phyloP scores from a whole-genome alignment of 2,888 invertebrate species.

The Yponomeuta sedellus region DNA sequence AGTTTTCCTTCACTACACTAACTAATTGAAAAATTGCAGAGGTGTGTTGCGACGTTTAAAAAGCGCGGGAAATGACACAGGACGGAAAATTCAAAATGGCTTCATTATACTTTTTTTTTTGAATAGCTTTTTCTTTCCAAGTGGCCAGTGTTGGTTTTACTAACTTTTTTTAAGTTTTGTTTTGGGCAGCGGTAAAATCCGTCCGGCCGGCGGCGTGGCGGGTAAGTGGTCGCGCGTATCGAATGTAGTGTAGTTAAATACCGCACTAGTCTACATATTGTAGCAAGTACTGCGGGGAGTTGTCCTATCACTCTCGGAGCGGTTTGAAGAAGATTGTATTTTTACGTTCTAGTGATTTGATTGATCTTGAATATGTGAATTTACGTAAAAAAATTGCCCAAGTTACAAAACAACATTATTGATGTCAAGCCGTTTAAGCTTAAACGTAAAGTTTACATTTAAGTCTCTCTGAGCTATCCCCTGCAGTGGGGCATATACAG shows the following conservation, averaged over 20 bases:
- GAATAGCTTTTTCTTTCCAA: not conserved
- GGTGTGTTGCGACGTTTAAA: slow-evolving; percentile 14
- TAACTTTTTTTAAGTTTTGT: slow-evolving; percentile 5
- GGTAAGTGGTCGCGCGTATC: slow-evolving; percentile 66
- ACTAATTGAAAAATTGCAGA: slow-evolving; percentile 40
- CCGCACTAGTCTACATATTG: slow-evolving; percentile 67
- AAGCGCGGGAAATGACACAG: slow-evolving; percentile 34
- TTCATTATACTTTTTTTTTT: not conserved
- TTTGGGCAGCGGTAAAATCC: slow-evolving; percentile 36
- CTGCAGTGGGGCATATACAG: too few species aligned
- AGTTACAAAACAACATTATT: too few species aligned
- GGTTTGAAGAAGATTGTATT: not conserved
- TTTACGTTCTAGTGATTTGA: not conserved
- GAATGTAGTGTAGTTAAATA: slow-evolving; percentile 66
- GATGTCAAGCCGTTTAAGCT: too few species aligned
- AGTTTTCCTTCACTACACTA: slow-evolving; percentile 49
- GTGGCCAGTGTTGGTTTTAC: not conserved
- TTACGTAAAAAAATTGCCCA: too few species aligned
- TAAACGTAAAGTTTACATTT: too few species aligned
- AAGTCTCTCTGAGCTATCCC: too few species aligned
- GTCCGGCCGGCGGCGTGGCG: slow-evolving; percentile 54
- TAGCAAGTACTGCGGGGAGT: slow-evolving; percentile 18
- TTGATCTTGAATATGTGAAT: not conserved
- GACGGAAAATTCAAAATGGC: slow-evolving; percentile 13
- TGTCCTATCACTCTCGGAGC: slow-evolving; percentile 23